phyloP scores from a whole-genome alignment of 2,113 vertebrate genomes.

The Callospermophilus lateralis region DNA sequence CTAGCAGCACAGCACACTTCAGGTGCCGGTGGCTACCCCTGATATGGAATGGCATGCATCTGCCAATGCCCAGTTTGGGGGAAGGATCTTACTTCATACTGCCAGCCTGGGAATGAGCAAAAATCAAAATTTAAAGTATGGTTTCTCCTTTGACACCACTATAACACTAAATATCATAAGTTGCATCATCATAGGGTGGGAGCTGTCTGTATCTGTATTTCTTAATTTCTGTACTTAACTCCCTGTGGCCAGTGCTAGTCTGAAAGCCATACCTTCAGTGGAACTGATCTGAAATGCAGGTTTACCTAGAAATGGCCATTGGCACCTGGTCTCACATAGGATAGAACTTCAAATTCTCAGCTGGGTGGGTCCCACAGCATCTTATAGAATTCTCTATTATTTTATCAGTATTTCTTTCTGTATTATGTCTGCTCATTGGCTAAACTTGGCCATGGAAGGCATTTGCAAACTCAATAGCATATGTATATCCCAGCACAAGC shows the following conservation, averaged over 20 bases:
- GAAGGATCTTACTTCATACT: neutral
- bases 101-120: neutral
- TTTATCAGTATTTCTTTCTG: neutral
- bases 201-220: neutral
- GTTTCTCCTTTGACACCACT: neutral
- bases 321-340: neutral
- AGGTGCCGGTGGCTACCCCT: neutral
- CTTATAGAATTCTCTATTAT: neutral
- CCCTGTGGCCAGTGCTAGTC: accelerated
- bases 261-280: neutral
- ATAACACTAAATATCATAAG: neutral
- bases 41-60: neutral
- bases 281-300: neutral
- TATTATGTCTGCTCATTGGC: neutral
- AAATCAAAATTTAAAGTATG: neutral
- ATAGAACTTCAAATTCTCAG: neutral
- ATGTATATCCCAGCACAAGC: too few species aligned
- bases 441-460: neutral
- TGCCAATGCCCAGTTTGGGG: accelerated
- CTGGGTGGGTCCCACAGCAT: too few species aligned
- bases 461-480: too few species aligned
- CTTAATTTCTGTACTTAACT: neutral
- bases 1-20: too few species aligned
- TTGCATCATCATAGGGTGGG: neutral
- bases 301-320: neutral